A percentile compares a stretch with the other conserved stretches of the same genome.
phyloP scores from a whole-genome alignment of 2,797 vertebrate species.

The Arnoldichthys spilopterus region DNA sequence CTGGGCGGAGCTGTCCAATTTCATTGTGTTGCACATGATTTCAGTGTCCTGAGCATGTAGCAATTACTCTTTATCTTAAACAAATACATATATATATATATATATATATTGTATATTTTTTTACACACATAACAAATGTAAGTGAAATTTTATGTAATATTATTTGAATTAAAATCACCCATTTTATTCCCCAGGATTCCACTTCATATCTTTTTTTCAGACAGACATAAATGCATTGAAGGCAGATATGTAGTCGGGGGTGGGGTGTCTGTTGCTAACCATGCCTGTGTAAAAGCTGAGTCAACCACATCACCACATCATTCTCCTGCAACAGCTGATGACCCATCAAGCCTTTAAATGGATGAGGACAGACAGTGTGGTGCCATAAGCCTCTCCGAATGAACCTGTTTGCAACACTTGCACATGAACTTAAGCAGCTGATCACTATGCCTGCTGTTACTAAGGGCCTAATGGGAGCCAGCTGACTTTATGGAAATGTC shows the following conservation, averaged over 20 bases:
- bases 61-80: conserved; percentile 29
- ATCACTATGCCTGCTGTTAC: not conserved
- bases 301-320: not conserved
- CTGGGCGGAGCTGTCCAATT: conserved; percentile 1
- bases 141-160: conserved; percentile 37
- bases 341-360: not conserved
- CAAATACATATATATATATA: not conserved
- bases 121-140: conserved; percentile 39
- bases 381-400: not conserved
- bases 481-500: not conserved
- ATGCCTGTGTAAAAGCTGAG: not conserved
- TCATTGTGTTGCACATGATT: conserved; percentile 35
- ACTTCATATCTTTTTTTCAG: not conserved
- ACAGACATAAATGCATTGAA: not conserved
- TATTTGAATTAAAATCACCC: conserved; percentile 43
- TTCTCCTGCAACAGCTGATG: not conserved
- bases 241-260: not conserved
- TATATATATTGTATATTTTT: conserved; percentile 35
- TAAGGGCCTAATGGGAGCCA: not conserved
- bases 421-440: not conserved
- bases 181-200: conserved; percentile 4
- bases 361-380: not conserved
- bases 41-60: conserved; percentile 34
- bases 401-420: not conserved
- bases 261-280: not conserved